Conservation (phyloP, 2,888 invertebrate genomes). For the Troilus luridus region DNA sequence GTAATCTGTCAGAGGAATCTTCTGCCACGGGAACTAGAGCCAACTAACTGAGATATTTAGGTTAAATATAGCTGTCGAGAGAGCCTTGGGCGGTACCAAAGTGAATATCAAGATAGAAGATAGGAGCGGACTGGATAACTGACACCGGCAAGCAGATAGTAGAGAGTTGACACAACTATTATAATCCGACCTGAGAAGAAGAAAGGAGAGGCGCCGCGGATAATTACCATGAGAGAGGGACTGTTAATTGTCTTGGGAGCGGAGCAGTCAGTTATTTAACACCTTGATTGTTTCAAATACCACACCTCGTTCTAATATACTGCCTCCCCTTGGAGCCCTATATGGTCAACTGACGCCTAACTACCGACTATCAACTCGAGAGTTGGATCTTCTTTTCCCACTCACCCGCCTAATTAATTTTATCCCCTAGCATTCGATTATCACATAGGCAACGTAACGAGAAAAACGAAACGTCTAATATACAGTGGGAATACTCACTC, state of each 20-base stretch:
- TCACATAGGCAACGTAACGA: neutral
- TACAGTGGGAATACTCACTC: neutral
- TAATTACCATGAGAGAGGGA: slow-evolving; percentile 36
- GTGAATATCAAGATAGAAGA: neutral
- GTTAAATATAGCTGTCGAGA: neutral
- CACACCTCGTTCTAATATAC: slow-evolving; percentile 44
- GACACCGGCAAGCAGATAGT: neutral
- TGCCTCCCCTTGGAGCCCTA: slow-evolving; percentile 20
- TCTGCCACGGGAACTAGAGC: neutral
- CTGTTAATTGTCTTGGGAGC: slow-evolving; percentile 55
- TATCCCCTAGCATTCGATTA: slow-evolving; percentile 8
- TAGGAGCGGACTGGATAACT: neutral
- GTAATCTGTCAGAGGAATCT: neutral
- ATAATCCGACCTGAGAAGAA: slow-evolving; percentile 13
- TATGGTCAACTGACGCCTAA: neutral
- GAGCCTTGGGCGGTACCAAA: neutral
- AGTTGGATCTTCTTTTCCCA: slow-evolving; percentile 32
- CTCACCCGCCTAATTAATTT: slow-evolving; percentile 54
- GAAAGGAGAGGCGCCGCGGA: slow-evolving; percentile 51
- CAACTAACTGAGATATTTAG: neutral
- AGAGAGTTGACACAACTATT: slow-evolving; percentile 56
- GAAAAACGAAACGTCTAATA: neutral
- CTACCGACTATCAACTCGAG: slow-evolving; percentile 22
- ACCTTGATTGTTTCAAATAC: slow-evolving; percentile 59
- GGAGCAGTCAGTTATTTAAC: slow-evolving; percentile 55